Percentiles rank a stretch among this genome's conserved stretches.
Conservation (phyloP, 2,888 invertebrate species). For the Lasius platythorax region DNA sequence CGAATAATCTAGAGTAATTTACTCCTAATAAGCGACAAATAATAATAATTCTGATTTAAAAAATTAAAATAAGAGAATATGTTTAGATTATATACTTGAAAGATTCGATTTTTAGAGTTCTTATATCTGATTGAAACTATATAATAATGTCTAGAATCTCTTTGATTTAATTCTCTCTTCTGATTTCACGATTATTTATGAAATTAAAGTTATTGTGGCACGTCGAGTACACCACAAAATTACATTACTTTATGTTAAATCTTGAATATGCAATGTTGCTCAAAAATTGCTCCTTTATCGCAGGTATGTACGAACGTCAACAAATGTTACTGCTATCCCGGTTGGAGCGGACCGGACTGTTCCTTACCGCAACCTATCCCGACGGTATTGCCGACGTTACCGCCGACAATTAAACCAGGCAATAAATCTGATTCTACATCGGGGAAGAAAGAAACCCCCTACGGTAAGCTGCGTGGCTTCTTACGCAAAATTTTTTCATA, state of each 20-base stretch:
- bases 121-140: neutral
- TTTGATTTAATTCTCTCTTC: neutral
- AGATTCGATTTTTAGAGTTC: neutral
- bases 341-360: slow-evolving; percentile 96
- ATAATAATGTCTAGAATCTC: neutral
- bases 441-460: slow-evolving; percentile 96
- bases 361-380: slow-evolving; percentile 92
- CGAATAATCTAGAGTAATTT: neutral
- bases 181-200: neutral
- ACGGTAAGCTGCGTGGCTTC: slow-evolving; percentile 91
- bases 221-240: neutral
- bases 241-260: slow-evolving; percentile 5
- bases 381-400: slow-evolving; percentile 87
- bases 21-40: neutral
- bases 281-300: neutral
- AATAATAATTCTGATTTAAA: slow-evolving; percentile 5
- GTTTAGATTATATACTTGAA: neutral
- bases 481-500: slow-evolving; percentile 15
- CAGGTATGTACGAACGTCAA: slow-evolving; percentile 97
- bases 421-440: slow-evolving; percentile 88
- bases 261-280: neutral
- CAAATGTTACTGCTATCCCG: slow-evolving; percentile 96
- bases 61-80: neutral
- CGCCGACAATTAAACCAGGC: slow-evolving; percentile 62
- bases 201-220: neutral